phyloP scores from a whole-genome alignment of 2,113 vertebrate species.

The Xyrauchen texanus region DNA sequence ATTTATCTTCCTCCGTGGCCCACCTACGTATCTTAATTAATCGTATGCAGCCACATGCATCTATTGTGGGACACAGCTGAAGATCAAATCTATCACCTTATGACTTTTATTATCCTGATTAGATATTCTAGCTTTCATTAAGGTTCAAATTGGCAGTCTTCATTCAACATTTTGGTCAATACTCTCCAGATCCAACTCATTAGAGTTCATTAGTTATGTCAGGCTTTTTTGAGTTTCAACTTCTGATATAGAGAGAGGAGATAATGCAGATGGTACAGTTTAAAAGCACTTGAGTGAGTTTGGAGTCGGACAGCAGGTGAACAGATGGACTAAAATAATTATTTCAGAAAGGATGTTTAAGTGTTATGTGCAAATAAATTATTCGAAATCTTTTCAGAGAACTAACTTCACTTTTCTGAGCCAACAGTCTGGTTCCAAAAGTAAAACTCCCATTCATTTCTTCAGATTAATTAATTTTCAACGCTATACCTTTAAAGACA shows the following conservation, averaged over 20 bases:
- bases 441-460: too few relatives aligned
- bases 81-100: background rate
- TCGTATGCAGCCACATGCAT: background rate
- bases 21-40: conserved; percentile 8
- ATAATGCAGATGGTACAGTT: background rate
- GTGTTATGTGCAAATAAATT: too few relatives aligned
- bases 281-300: background rate
- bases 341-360: background rate
- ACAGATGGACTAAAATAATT: background rate
- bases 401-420: too few relatives aligned
- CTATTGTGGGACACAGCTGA: background rate
- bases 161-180: too few relatives aligned
- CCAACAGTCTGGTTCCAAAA: too few relatives aligned
- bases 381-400: too few relatives aligned
- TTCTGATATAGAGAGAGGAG: background rate
- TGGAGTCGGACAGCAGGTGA: background rate
- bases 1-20: background rate
- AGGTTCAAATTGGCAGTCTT: too few relatives aligned
- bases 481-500: too few relatives aligned
- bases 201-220: too few relatives aligned
- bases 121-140: background rate
- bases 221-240: too few relatives aligned
- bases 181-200: too few relatives aligned
- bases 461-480: too few relatives aligned
- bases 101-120: background rate